Conservation (phyloP, 2,888 invertebrate genomes). For the Heliconius hortense region DNA sequence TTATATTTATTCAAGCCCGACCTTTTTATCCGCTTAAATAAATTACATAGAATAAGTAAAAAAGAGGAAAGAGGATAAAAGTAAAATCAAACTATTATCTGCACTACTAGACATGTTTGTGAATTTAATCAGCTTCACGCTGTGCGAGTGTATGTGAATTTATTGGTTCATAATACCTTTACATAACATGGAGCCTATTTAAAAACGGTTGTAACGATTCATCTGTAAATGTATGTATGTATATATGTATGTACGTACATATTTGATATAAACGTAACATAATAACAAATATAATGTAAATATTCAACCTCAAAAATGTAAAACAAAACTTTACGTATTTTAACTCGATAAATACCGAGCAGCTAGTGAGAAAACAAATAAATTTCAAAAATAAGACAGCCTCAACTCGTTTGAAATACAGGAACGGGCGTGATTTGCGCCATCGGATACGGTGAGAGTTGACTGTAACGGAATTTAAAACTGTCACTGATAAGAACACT, state of each 20-base stretch:
- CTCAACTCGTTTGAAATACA: conserved; percentile 29
- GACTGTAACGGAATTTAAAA: conserved; percentile 59
- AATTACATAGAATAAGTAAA: conserved; percentile 12
- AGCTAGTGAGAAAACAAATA: conserved; percentile 25
- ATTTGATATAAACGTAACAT: neutral
- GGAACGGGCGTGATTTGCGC: conserved; percentile 37
- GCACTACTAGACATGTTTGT: too few species aligned
- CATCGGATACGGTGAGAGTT: conserved; percentile 50
- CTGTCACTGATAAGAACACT: conserved; percentile 62
- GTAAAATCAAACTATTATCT: too few species aligned
- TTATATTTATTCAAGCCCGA: conserved; percentile 4
- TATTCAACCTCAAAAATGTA: conserved; percentile 9
- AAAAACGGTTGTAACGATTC: neutral
- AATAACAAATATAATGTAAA: neutral
- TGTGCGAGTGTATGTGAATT: too few species aligned
- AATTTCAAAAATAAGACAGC: conserved; percentile 28
- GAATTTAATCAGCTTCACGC: too few species aligned
- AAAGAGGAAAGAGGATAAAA: neutral
- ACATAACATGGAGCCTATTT: neutral
- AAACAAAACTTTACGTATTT: neutral
- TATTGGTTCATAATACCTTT: too few species aligned
- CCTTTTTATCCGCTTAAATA: conserved; percentile 19
- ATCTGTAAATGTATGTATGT: too few species aligned
- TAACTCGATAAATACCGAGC: conserved; percentile 8
- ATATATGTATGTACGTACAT: too few species aligned